Base-by-base conservation (phyloP, 2,113 vertebrate genomes). In the Albula glossodonta region DNA sequence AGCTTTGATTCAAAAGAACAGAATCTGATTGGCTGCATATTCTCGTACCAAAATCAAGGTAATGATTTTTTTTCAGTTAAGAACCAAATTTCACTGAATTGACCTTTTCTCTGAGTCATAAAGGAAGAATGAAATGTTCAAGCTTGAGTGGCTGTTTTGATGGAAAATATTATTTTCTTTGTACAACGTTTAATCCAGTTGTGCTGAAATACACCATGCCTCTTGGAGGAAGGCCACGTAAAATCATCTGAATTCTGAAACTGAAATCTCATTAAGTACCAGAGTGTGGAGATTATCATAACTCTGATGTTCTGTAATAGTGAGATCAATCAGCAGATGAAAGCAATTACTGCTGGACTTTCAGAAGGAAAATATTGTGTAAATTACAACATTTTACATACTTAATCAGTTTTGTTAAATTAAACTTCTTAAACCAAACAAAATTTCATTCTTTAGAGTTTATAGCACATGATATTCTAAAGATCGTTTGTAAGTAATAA, bases 401-500 rank as follows among this genome's bases (percentile, higher is more conserved):
- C 86, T 87, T 25, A 86, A 90, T 77, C 2, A 56, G 56, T 82
- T 83, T 87, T 88, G 49, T 31, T 83, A 81, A 88, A 89, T 86
- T 60, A 89, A 50, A 50, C 87, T 51, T 50, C 22, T 85, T 57
- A 86, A 89, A 49, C 50, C 31, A 80, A 85, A 50, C 48, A 66
- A 49, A 81, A 22, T 50, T 78, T 52, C 60, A 86, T 83, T 80
- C 89, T 91, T 87, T 81, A 87, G 87, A 84, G 88, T 88, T 92
- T 83, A 92, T 87, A 82, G 22, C 2, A 90, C 87, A 83, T 90
- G 92, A 93, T 92, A 93, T 92, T 92, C 82, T 88, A 90, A 92
- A 91, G 91, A 90, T 85, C 83, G 85, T 51, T 56, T 49, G 84
- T 51, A 91, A 91, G 89, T 1, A 41, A 41, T 41, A 41, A 41